Percentiles rank a stretch among this genome's conserved stretches.
Conservation (phyloP, 2,888 invertebrate genomes). For the Octodonta nipae region DNA sequence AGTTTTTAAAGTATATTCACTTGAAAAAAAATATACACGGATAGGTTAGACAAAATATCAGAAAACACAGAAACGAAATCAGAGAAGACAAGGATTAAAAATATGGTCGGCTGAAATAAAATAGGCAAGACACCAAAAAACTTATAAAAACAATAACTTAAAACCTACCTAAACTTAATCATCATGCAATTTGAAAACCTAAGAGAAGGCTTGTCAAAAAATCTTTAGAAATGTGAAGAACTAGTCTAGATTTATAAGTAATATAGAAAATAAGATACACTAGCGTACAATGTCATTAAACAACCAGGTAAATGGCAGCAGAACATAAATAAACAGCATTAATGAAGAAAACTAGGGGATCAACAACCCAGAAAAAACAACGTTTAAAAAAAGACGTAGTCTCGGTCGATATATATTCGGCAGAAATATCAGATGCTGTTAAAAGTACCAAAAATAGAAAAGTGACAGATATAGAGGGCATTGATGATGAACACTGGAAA, state of each 20-base stretch:
- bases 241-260: no score
- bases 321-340: constrained; percentile 6
- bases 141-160: not conserved
- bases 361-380: constrained; percentile 2
- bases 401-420: not conserved
- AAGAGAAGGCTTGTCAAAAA: not conserved
- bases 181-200: constrained; percentile 3
- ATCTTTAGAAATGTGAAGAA: no score
- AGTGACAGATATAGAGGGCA: no score
- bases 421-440: not conserved
- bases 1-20: constrained; percentile 4
- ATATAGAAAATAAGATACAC: no score
- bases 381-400: constrained; percentile 1
- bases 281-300: no score
- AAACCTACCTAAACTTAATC: no score
- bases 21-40: constrained; percentile 1
- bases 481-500: constrained; percentile 1
- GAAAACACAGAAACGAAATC: not conserved
- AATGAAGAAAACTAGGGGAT: constrained; percentile 6
- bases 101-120: constrained; percentile 1
- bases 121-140: not conserved
- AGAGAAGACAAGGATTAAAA: not conserved
- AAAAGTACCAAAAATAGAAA: no score
- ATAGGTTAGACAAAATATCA: constrained; percentile 1
- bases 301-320: not conserved